These are phyloP conservation scores for Eupithecia centaureata DNA, from an alignment of 2,888 invertebrate genomes.

Conservation along the genomic window DNA sequence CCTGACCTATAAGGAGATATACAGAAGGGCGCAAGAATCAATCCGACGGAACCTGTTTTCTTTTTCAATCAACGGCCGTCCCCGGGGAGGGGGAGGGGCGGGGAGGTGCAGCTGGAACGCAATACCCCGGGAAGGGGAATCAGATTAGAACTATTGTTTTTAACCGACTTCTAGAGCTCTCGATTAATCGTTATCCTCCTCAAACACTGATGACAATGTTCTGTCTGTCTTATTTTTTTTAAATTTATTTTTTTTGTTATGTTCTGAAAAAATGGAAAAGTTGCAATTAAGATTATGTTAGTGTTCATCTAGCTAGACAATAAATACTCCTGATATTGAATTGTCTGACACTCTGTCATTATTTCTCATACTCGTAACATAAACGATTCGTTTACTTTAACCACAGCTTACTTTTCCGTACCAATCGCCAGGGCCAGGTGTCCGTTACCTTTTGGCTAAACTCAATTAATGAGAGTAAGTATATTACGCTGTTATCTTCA, in stretches of 20 bases:
- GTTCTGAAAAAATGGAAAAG: no score
- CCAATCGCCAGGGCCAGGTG: neutral
- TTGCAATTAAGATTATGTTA: no score
- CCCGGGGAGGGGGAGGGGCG: constrained; percentile 57
- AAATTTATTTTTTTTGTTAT: constrained; percentile 14
- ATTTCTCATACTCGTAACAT: no score
- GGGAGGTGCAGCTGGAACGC: constrained; percentile 46
- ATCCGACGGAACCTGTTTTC: constrained; percentile 79
- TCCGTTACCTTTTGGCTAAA: neutral
- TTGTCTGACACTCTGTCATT: neutral
- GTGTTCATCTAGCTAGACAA: no score
- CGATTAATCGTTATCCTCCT: neutral
- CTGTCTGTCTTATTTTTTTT: neutral
- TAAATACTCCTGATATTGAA: neutral
- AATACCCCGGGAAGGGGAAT: constrained; percentile 22
- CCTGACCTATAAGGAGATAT: constrained; percentile 59
- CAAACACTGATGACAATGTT: neutral
- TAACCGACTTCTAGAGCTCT: neutral
- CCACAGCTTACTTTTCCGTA: no score
- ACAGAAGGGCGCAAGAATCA: constrained; percentile 73
- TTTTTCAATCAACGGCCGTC: constrained; percentile 79
- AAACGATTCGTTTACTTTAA: neutral
- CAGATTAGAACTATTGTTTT: constrained; percentile 6
- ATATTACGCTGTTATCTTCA: constrained; percentile 36
- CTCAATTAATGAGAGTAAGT: constrained; percentile 7